phyloP scores from a whole-genome alignment of 2,113 vertebrate genomes.

The Pontoporia blainvillei region DNA sequence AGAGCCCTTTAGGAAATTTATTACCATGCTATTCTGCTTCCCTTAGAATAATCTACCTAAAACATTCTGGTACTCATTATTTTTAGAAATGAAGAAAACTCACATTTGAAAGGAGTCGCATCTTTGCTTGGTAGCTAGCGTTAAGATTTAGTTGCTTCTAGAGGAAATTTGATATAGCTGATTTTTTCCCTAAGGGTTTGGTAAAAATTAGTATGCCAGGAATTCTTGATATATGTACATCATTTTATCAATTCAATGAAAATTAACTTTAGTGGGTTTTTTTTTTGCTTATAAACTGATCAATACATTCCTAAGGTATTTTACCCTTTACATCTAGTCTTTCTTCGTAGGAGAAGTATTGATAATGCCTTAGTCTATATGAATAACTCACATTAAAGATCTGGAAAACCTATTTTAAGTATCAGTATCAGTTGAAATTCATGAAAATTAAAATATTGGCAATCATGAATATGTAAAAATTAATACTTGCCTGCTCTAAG shows the following conservation, averaged over 20 bases:
- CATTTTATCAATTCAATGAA: slow-evolving; percentile 16
- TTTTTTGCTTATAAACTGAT: slow-evolving; percentile 3
- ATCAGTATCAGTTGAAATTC: not conserved
- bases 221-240: not conserved
- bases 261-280: not conserved
- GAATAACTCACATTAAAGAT: not conserved
- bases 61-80: not conserved
- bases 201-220: not conserved
- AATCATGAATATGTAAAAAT: slow-evolving; percentile 23
- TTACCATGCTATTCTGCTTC: not conserved
- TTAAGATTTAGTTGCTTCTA: slow-evolving; percentile 14
- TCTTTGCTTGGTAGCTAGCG: not conserved
- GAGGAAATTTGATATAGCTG: not conserved
- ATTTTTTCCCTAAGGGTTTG: not conserved
- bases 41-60: not conserved
- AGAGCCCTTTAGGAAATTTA: not conserved
- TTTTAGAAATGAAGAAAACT: slow-evolving; percentile 31
- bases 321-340: not conserved
- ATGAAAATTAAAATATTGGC: slow-evolving; percentile 24
- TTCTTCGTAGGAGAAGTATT: not conserved
- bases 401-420: not conserved
- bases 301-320: not conserved
- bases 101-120: not conserved
- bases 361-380: not conserved
- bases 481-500: not conserved